These are phyloP conservation scores for Mus musculus DNA, from an alignment of 2,113 vertebrate genomes.

Conservation along the genomic window DNA sequence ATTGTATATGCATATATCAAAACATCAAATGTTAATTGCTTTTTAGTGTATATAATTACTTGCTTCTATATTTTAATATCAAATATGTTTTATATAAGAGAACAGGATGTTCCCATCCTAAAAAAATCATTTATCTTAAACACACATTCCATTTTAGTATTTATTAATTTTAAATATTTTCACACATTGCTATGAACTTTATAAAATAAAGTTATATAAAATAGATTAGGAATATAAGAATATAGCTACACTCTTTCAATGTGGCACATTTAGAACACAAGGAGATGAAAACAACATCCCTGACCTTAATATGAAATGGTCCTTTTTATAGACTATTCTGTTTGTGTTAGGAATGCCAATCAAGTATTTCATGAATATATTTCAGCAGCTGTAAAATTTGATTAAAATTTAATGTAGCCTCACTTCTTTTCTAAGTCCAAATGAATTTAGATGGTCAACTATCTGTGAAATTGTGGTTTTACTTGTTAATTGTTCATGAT, in stretches of 20 bases:
- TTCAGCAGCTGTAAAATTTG: slow-evolving; percentile 84
- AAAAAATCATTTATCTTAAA: slow-evolving; percentile 6
- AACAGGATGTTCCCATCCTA: neutral
- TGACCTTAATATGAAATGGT: slow-evolving; percentile 82
- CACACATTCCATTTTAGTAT: slow-evolving; percentile 20
- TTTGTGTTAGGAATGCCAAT: slow-evolving; percentile 83
- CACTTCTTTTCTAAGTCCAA: slow-evolving; percentile 72
- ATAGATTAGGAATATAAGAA: slow-evolving; percentile 55
- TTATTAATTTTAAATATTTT: slow-evolving; percentile 34
- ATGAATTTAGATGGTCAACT: slow-evolving; percentile 78
- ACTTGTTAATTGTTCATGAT: slow-evolving; percentile 83
- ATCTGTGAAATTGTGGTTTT: slow-evolving; percentile 83
- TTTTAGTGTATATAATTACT: neutral
- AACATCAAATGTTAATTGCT: neutral
- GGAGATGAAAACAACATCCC: slow-evolving; percentile 73
- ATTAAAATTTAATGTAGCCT: slow-evolving; percentile 84
- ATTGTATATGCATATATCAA: neutral
- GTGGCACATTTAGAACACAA: slow-evolving; percentile 72
- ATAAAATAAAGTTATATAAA: slow-evolving; percentile 70
- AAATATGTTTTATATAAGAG: neutral
- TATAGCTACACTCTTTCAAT: slow-evolving; percentile 57
- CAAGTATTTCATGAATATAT: slow-evolving; percentile 80
- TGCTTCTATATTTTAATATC: neutral
- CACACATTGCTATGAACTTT: neutral
- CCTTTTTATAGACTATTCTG: slow-evolving; percentile 78